phyloP scores from a whole-genome alignment of 2,888 invertebrate genomes.

The Fragum sueziense region DNA sequence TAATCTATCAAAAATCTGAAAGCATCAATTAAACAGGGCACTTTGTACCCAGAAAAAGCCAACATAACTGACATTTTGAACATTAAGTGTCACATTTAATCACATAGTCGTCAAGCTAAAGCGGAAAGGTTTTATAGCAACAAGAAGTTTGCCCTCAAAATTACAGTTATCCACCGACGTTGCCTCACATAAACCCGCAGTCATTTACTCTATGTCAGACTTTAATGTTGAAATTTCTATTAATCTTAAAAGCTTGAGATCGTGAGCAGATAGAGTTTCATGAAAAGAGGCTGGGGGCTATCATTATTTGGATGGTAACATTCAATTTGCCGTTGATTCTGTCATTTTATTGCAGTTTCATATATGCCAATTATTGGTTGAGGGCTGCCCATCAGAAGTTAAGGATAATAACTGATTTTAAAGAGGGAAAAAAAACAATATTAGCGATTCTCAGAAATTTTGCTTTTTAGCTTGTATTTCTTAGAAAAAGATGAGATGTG shows the following conservation, averaged over 20 bases:
- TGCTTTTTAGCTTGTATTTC: too few species aligned
- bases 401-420: constrained; percentile 50
- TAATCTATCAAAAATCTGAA: background rate
- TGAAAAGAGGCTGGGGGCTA: constrained; percentile 50
- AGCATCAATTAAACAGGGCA: background rate
- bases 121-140: constrained; percentile 18
- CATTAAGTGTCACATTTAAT: constrained; percentile 21
- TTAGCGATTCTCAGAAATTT: too few species aligned
- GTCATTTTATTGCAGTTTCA: constrained; percentile 60
- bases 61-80: background rate
- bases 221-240: constrained; percentile 57
- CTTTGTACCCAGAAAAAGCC: background rate
- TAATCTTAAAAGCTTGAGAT: constrained; percentile 61
- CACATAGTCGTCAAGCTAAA: constrained; percentile 12
- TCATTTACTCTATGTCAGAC: constrained; percentile 19
- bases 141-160: constrained; percentile 23
- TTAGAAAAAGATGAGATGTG: too few species aligned
- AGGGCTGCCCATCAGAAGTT: constrained; percentile 45
- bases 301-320: constrained; percentile 54
- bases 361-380: constrained; percentile 59
- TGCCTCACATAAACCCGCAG: constrained; percentile 1
- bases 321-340: constrained; percentile 61
- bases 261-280: constrained; percentile 57
- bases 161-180: constrained; percentile 13
- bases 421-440: too few species aligned